Percentiles rank a stretch among this genome's conserved stretches.
Evolutionary conservation across 1,140 invertebrate species (phyloP).

Genomic region (Tetragonula clypearis): DNA sequence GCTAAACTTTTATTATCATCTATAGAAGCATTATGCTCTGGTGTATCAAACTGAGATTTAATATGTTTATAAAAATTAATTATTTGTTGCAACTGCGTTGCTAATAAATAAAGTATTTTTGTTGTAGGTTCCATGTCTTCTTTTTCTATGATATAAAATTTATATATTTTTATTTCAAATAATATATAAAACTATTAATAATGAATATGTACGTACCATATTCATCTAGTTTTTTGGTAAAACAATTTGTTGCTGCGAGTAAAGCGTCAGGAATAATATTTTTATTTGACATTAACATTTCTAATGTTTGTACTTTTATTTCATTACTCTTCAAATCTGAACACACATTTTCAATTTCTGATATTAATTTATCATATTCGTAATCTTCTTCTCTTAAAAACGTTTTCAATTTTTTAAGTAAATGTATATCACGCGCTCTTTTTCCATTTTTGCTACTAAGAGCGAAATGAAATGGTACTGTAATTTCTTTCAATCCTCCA

Average conservation of each 20-base stretch:
- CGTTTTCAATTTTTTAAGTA: constrained; percentile 90
- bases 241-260: constrained; percentile 82
- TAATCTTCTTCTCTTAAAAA: constrained; percentile 84
- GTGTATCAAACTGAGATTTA: constrained; percentile 71
- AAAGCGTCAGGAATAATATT: constrained; percentile 83
- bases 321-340: constrained; percentile 89
- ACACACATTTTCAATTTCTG: constrained; percentile 82
- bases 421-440: constrained; percentile 92
- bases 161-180: neutral
- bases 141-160: constrained; percentile 50
- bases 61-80: constrained; percentile 80
- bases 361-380: constrained; percentile 81
- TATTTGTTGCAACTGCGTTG: constrained; percentile 73
- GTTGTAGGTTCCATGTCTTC: constrained; percentile 70
- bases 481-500: constrained; percentile 90
- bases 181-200: neutral
- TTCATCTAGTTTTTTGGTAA: constrained; percentile 70
- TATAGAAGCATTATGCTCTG: constrained; percentile 72
- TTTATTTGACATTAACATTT: constrained; percentile 86
- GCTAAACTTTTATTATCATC: constrained; percentile 66
- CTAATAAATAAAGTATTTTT: constrained; percentile 72
- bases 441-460: constrained; percentile 94
- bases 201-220: constrained; percentile 52
- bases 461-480: constrained; percentile 94
- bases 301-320: constrained; percentile 87